Percentiles rank a stretch among this genome's conserved stretches.
These are phyloP conservation scores for Pyralis farinalis DNA, from an alignment of 2,888 invertebrate species.

Conservation along the genomic window DNA sequence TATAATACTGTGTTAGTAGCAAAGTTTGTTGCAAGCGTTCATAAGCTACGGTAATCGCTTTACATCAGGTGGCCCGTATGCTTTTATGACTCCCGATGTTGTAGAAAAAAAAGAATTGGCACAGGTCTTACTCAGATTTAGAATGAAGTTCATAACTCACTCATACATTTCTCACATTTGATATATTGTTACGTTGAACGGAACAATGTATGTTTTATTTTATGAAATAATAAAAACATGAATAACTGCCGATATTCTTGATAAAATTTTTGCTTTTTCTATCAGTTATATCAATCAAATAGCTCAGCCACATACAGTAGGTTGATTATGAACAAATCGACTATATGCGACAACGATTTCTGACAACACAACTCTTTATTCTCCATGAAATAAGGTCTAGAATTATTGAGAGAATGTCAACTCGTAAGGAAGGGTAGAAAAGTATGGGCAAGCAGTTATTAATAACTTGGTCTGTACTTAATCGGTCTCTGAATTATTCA, in stretches of 20 bases:
- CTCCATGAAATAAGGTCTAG: not conserved
- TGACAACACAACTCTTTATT: not conserved
- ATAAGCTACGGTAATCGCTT: too few species aligned
- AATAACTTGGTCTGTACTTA: constrained; percentile 35
- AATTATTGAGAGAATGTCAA: constrained; percentile 2
- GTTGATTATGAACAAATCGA: not conserved
- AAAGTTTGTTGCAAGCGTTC: too few species aligned
- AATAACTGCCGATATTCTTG: not conserved
- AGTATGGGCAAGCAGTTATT: constrained; percentile 19
- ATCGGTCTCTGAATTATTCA: constrained; percentile 48
- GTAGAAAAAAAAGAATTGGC: too few species aligned
- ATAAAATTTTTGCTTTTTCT: not conserved
- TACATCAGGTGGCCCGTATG: too few species aligned
- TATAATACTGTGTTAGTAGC: too few species aligned
- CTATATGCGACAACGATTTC: not conserved
- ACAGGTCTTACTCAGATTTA: too few species aligned
- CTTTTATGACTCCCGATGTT: too few species aligned
- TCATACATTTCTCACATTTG: too few species aligned
- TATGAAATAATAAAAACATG: not conserved
- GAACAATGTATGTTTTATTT: too few species aligned
- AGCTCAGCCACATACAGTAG: not conserved
- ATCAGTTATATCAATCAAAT: not conserved
- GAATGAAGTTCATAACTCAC: too few species aligned
- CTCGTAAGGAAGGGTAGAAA: constrained; percentile 15
- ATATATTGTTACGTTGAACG: too few species aligned